These are phyloP conservation scores for Osmoderma eremita DNA, from an alignment of 2,888 invertebrate species.

Conservation along the genomic window DNA sequence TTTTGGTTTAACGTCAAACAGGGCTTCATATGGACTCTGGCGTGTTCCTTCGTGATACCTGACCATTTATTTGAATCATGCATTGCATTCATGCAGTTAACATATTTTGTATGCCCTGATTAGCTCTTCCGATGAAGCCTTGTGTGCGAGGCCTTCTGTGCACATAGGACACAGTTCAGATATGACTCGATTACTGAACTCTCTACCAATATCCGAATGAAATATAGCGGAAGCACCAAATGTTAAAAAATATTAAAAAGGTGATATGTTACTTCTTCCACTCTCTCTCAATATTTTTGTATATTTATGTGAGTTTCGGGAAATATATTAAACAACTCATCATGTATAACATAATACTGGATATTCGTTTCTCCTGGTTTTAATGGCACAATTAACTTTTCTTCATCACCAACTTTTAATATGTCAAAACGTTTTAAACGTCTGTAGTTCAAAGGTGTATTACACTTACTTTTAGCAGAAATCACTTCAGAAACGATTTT, in stretches of 20 bases:
- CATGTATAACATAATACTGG: constrained; percentile 3
- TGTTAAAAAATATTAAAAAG: neutral
- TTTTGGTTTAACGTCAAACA: too few species aligned
- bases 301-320: too few species aligned
- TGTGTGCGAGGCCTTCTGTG: constrained; percentile 14
- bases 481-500: too few species aligned
- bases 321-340: constrained; percentile 10
- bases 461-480: too few species aligned
- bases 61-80: too few species aligned
- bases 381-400: too few species aligned
- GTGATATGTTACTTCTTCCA: neutral
- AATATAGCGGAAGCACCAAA: too few species aligned
- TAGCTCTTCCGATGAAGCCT: constrained; percentile 6
- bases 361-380: constrained; percentile 17
- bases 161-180: constrained; percentile 18
- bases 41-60: too few species aligned
- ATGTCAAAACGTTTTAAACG: neutral
- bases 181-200: constrained; percentile 16
- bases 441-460: too few species aligned
- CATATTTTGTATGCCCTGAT: constrained; percentile 13
- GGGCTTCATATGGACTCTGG: too few species aligned
- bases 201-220: too few species aligned
- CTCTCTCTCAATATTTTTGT: too few species aligned
- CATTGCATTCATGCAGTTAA: constrained; percentile 63
- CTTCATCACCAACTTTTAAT: neutral